phyloP scores from a whole-genome alignment of 1,140 invertebrate genomes.

The Trichoplusia ni region DNA sequence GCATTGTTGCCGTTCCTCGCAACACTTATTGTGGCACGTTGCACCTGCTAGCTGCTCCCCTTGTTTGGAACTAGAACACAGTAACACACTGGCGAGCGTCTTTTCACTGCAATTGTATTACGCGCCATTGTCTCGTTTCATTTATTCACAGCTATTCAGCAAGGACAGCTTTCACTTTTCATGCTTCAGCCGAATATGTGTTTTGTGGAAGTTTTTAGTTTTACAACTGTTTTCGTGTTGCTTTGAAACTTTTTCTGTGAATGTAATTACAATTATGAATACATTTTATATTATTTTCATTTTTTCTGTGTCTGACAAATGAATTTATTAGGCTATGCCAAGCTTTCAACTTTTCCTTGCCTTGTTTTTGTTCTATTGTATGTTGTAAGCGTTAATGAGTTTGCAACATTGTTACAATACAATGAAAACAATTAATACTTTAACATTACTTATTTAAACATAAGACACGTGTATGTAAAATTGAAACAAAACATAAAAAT shows the following conservation, averaged over 20 bases:
- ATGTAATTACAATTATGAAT: too few relatives aligned
- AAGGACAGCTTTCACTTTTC: slow-evolving; percentile 49
- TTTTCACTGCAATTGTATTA: slow-evolving; percentile 77
- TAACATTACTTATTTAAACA: too few relatives aligned
- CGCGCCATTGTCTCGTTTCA: slow-evolving; percentile 72
- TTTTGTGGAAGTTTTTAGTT: neutral
- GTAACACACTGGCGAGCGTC: slow-evolving; percentile 61
- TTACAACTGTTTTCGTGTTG: neutral
- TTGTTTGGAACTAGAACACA: slow-evolving; percentile 71
- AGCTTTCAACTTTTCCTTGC: too few relatives aligned
- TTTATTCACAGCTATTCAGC: slow-evolving; percentile 64
- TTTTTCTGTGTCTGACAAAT: too few relatives aligned
- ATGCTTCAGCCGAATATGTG: slow-evolving; percentile 22
- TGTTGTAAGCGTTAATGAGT: too few relatives aligned
- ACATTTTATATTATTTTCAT: too few relatives aligned
- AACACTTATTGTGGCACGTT: slow-evolving; percentile 55
- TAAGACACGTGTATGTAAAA: too few relatives aligned
- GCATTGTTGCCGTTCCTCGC: slow-evolving; percentile 52
- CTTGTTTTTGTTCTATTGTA: too few relatives aligned
- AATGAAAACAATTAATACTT: too few relatives aligned
- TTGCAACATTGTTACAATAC: too few relatives aligned
- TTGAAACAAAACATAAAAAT: too few relatives aligned
- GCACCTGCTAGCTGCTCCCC: slow-evolving; percentile 68
- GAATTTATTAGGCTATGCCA: too few relatives aligned
- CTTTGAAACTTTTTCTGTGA: neutral